phyloP scores from a whole-genome alignment of 2,888 invertebrate genomes.

The Bruchidius siliquastri region DNA sequence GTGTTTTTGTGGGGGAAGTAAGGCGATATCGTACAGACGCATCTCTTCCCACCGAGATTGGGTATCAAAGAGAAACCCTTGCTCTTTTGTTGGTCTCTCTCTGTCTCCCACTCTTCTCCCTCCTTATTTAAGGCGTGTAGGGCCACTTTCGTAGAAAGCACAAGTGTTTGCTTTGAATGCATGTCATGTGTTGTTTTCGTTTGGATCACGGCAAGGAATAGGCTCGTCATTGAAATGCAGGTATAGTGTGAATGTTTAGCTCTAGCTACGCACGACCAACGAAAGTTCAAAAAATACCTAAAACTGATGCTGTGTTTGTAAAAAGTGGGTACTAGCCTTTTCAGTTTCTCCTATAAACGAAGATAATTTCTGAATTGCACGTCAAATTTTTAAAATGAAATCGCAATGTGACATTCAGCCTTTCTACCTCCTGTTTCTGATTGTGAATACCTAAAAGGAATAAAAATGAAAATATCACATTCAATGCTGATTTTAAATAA shows the following conservation, averaged over 20 bases:
- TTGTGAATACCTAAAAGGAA: too few species aligned
- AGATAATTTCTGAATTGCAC: too few species aligned
- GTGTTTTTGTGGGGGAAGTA: constrained; percentile 2
- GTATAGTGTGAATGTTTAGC: background rate
- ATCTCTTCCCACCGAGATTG: constrained; percentile 4
- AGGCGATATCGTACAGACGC: background rate
- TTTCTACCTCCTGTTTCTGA: too few species aligned
- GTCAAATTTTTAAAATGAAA: too few species aligned
- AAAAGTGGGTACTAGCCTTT: too few species aligned
- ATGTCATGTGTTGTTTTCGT: background rate
- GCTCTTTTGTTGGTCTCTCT: background rate
- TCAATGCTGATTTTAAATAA: too few species aligned
- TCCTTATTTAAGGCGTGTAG: background rate
- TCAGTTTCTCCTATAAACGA: too few species aligned
- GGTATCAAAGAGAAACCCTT: background rate
- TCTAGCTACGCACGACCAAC: too few species aligned
- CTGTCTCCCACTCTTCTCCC: background rate
- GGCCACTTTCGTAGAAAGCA: background rate
- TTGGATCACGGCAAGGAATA: background rate
- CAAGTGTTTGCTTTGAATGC: background rate
- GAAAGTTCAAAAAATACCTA: too few species aligned
- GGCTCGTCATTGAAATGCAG: background rate
- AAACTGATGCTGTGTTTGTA: too few species aligned
- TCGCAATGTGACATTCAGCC: too few species aligned
- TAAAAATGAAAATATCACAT: too few species aligned